Evolutionary conservation across 2,113 vertebrate genomes (phyloP).

Genomic region (Platichthys stellatus): DNA sequence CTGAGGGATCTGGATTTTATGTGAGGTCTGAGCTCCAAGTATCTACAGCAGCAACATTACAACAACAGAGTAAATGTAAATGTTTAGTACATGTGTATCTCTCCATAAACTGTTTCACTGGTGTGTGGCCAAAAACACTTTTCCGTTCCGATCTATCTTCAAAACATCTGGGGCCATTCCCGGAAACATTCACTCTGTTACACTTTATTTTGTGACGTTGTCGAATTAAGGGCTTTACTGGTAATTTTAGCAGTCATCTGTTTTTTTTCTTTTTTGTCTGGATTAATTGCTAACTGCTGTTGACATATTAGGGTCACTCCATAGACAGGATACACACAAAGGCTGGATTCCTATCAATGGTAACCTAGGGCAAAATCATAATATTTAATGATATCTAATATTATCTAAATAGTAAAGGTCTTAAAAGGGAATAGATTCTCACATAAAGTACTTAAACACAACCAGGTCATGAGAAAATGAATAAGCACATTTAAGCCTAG

Average conservation of each 20-base stretch:
- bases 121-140: constrained; percentile 5
- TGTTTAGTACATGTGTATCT: not conserved
- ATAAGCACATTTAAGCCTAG: not conserved
- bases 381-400: not conserved
- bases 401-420: not conserved
- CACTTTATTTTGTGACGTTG: not conserved
- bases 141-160: not conserved
- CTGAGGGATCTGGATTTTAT: no score
- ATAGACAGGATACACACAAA: not conserved
- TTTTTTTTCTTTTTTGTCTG: not conserved
- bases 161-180: not conserved
- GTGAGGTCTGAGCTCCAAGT: no score
- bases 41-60: not conserved
- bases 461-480: not conserved
- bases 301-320: not conserved
- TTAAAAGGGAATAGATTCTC: not conserved
- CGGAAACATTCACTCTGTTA: not conserved
- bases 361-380: not conserved
- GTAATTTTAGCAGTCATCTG: no score
- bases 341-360: not conserved
- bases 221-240: not conserved
- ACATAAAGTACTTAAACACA: not conserved
- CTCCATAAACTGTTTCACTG: not conserved
- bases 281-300: not conserved
- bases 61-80: not conserved